Base-by-base conservation (phyloP, 2,113 vertebrate genomes). In the Atractosteus spatula region DNA sequence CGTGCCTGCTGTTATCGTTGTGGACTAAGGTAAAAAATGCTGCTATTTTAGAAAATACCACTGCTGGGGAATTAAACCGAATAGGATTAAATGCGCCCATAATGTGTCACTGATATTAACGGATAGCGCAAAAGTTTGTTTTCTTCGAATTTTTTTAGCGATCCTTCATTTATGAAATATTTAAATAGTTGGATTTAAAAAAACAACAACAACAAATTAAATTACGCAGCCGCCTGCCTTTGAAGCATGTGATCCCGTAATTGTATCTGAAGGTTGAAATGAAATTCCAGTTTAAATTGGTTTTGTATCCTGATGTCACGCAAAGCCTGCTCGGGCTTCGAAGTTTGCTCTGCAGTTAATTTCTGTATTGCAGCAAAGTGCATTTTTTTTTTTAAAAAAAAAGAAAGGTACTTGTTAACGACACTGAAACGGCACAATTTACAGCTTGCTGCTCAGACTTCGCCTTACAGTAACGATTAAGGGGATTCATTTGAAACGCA, bases 1-100 rank as follows among this genome's bases (percentile, higher is more conserved):
- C 81, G 76, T 86, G 78, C 74, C 86, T 89, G 7, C 66, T 91
- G 70, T 72, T 88, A 74, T 74, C 81, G 47, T 76, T 90, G 73
- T 74, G 84, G 77, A 76, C 77, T 41, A 78, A 91, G 91, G 91
- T 92, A 87, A 90, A 87, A 66, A 13, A 42, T 71, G 80, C 64
- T 74, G 41, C 68, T 78, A 7, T 56, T 76, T 77, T 69, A 69
- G 45, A 41, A 62, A 68, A 59, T 66, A 71, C 64, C 16, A 17
- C 29, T 29, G 29, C 29, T 29, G 29, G 29, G 29, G 29, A 29
- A 29, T 29, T 29, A 29, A 29, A 29, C 29, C 29, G 29, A 29
- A 29, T 29, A 29, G 29, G 2, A 29, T 29, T 29, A 29, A 29
- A 29, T 2, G 29, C 29, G 29, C 29, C 29, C 29, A 29, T 29